Percentiles rank a stretch among this genome's conserved stretches.
Evolutionary conservation across 2,888 invertebrate genomes (phyloP).

Genomic region (Ganaspis brasiliensis): DNA sequence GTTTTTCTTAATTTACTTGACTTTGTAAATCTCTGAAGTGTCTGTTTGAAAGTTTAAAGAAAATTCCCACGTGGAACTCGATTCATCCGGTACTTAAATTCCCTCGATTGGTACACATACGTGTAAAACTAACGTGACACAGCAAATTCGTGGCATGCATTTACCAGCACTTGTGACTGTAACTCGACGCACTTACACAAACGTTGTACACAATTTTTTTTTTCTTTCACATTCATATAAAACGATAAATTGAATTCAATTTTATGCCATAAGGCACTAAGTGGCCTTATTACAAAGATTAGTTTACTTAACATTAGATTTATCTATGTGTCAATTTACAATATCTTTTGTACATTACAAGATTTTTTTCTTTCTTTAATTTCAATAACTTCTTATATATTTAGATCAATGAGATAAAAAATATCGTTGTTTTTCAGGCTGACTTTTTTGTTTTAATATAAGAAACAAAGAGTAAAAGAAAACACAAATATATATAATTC

Average conservation of each 20-base stretch:
- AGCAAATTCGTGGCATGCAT: constrained; percentile 1
- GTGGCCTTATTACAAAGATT: constrained; percentile 65
- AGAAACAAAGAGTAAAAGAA: too few relatives aligned
- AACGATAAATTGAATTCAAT: constrained; percentile 51
- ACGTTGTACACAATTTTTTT: constrained; percentile 9
- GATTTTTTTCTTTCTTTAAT: too few relatives aligned
- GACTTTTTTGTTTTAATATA: too few relatives aligned
- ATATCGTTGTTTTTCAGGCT: too few relatives aligned
- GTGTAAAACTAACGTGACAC: constrained; percentile 9
- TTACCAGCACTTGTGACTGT: background rate
- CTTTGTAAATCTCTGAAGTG: background rate
- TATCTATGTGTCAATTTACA: constrained; percentile 5
- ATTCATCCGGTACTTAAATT: background rate
- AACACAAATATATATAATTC: too few relatives aligned
- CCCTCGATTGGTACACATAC: background rate
- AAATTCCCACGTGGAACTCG: background rate
- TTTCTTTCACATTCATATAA: constrained; percentile 24
- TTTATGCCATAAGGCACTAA: constrained; percentile 70
- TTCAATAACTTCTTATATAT: too few relatives aligned
- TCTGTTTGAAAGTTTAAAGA: constrained; percentile 7
- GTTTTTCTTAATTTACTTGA: background rate
- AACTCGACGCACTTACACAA: background rate
- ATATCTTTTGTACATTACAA: too few relatives aligned
- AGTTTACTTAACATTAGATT: constrained; percentile 27
- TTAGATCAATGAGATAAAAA: too few relatives aligned